Evolutionary conservation across 2,888 invertebrate genomes (phyloP), one percentile per base, ranked within the genome.

Genomic region (Pristionchus entomophagus): DNA sequence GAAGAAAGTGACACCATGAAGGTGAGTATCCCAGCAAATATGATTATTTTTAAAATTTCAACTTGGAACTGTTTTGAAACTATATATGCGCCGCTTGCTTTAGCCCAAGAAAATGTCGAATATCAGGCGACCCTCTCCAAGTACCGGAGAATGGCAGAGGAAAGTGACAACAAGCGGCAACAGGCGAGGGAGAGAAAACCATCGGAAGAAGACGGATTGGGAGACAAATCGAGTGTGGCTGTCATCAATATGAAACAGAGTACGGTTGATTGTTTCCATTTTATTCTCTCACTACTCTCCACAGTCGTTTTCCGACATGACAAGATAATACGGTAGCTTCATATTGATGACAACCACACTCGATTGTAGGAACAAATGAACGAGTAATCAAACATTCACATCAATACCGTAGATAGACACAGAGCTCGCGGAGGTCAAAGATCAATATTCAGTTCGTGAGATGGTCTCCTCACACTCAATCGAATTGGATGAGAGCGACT

Each of bases 1-100:
- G 96, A 96, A 91, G 97, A 97, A 94, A 88, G 88, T 29, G 89
- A 90, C 65, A 86, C 84, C 51, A 90, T 90, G 86, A 90, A 90
- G 84, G 82, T 82, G 29, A 32, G 19, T n/a, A n/a, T n/a, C n/a
- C n/a, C 56, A 45, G 45, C 8, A n/a, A n/a, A n/a, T n/a, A n/a
- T n/a, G n/a, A n/a, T n/a, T n/a, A n/a, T n/a, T n/a, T n/a, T n/a
- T n/a, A n/a, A n/a, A n/a, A n/a, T n/a, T n/a, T n/a, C n/a, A n/a
- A n/a, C n/a, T n/a, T n/a, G n/a, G n/a, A n/a, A n/a, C n/a, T n/a
- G n/a, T n/a, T n/a, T n/a, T n/a, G n/a, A n/a, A n/a, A n/a, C n/a
- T n/a, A n/a, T n/a, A n/a, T n/a, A n/a, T n/a, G n/a, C n/a, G n/a
- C n/a, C n/a, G n/a, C n/a, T n/a, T n/a, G n/a, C n/a, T n/a, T n/a